These are phyloP conservation scores for Chloroceryle amazona DNA, from an alignment of 2,797 vertebrate genomes.

Conservation along the genomic window DNA sequence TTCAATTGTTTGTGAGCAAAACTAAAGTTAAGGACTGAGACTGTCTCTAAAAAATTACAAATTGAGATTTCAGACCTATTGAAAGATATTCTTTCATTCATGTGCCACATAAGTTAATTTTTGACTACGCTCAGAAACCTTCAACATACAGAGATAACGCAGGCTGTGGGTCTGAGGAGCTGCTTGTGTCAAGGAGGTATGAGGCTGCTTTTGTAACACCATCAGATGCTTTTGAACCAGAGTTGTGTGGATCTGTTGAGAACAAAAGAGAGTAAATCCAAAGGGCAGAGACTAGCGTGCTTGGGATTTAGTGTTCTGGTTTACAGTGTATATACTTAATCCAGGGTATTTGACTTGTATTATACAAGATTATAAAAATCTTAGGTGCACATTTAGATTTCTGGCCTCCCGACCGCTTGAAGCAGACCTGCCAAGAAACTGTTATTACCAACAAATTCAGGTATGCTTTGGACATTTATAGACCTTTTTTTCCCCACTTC, in stretches of 20 bases:
- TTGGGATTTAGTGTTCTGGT: not conserved
- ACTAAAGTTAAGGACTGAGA: not conserved
- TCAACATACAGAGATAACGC: not conserved
- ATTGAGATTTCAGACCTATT: not conserved
- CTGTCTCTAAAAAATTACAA: not conserved
- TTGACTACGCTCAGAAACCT: not conserved
- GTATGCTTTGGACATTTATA: not conserved
- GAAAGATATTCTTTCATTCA: not conserved
- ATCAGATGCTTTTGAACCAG: not conserved
- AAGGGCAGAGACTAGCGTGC: not conserved
- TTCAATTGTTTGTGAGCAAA: not conserved
- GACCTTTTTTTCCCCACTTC: not conserved
- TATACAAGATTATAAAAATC: not conserved
- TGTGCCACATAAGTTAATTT: not conserved
- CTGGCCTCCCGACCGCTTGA: not conserved
- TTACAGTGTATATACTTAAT: not conserved
- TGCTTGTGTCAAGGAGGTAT: not conserved
- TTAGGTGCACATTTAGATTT: not conserved
- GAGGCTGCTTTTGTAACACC: not conserved
- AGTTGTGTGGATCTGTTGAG: not conserved
- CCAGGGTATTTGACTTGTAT: not conserved
- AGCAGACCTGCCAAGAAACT: not conserved
- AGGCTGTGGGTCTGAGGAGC: not conserved
- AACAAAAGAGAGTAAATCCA: rapidly evolving
- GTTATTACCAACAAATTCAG: not conserved